Conservation (phyloP, 1,140 invertebrate species). For the Caenorhabditis tropicalis region DNA sequence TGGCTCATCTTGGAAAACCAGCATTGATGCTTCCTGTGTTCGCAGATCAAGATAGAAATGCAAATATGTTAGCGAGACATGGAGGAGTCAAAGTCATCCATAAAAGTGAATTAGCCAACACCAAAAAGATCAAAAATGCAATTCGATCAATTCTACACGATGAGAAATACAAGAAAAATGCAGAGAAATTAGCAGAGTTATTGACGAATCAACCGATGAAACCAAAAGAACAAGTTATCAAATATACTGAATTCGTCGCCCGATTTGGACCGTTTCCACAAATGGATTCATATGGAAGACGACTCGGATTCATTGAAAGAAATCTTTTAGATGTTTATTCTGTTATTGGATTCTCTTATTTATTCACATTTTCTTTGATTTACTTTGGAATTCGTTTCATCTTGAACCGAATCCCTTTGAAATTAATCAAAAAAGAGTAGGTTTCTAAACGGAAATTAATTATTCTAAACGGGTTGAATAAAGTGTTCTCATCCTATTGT, state of each 20-base stretch:
- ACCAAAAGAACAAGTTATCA: slow-evolving; percentile 39
- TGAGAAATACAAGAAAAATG: slow-evolving; percentile 16
- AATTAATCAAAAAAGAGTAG: neutral
- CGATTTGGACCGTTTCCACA: slow-evolving; percentile 28
- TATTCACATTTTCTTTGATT: neutral
- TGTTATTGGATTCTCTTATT: neutral
- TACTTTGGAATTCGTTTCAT: neutral
- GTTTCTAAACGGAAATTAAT: too few species aligned
- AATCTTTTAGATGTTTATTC: slow-evolving; percentile 1
- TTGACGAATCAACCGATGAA: slow-evolving; percentile 31
- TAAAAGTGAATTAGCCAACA: slow-evolving; percentile 43
- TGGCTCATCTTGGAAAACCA: slow-evolving; percentile 61
- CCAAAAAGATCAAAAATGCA: slow-evolving; percentile 38
- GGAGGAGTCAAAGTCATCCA: slow-evolving; percentile 51
- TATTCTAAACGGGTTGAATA: neutral
- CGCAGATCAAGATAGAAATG: slow-evolving; percentile 61
- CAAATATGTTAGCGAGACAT: slow-evolving; percentile 52
- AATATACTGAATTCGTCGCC: slow-evolving; percentile 47
- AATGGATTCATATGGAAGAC: slow-evolving; percentile 40
- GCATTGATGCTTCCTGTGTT: slow-evolving; percentile 64
- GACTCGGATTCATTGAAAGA: slow-evolving; percentile 11
- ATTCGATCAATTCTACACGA: slow-evolving; percentile 47
- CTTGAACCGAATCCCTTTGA: neutral
- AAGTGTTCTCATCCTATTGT: neutral
- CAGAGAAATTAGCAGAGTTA: slow-evolving; percentile 17